These are phyloP conservation scores for Pantherophis vulpinus DNA, from an alignment of 2,797 vertebrate species.

Conservation along the genomic window DNA sequence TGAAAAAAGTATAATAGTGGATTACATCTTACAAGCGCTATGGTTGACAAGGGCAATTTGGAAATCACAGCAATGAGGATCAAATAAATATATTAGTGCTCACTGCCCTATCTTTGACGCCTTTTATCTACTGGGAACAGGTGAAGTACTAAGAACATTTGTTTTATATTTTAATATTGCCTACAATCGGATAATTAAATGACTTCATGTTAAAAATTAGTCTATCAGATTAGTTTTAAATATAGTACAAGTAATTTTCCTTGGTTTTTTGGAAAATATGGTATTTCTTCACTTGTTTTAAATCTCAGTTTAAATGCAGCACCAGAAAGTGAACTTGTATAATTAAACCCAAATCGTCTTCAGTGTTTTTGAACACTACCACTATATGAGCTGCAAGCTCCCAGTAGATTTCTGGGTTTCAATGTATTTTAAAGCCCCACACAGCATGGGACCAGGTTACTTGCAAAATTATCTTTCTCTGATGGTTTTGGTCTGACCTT, in stretches of 20 bases:
- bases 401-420: not conserved
- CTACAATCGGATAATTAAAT: not conserved
- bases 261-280: not conserved
- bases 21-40: not conserved
- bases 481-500: not conserved
- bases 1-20: not conserved
- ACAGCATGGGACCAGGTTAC: not conserved
- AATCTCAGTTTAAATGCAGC: not conserved
- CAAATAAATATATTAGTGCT: not conserved
- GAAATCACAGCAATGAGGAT: not conserved
- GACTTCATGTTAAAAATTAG: not conserved
- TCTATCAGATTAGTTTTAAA: not conserved
- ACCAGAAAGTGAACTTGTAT: not conserved
- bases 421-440: not conserved
- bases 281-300: not conserved
- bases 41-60: not conserved
- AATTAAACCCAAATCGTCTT: not conserved
- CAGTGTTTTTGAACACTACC: not conserved
- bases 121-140: not conserved
- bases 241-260: not conserved
- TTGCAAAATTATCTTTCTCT: not conserved
- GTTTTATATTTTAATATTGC: not conserved
- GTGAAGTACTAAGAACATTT: not conserved
- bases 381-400: not conserved
- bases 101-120: not conserved